Conservation (phyloP, 2,113 vertebrate genomes). For the Chamaea fasciata region DNA sequence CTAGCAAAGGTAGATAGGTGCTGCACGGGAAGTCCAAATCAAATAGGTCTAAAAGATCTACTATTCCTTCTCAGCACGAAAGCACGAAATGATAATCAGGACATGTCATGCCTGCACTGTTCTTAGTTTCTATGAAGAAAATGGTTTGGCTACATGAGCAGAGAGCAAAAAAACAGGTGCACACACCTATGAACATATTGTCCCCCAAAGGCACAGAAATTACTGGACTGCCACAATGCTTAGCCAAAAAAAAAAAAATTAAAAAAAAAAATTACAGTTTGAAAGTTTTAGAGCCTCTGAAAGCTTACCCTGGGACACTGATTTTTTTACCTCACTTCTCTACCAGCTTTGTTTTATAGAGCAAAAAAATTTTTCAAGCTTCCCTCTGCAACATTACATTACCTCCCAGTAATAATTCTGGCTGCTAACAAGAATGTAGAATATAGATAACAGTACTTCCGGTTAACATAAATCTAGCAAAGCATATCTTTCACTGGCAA, state of each 20-base stretch:
- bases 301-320: not conserved
- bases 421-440: not conserved
- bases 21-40: not conserved
- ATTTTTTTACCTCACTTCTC: not conserved
- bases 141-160: not conserved
- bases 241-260: not conserved
- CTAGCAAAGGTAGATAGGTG: not conserved
- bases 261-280: not conserved
- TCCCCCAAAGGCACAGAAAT: not conserved
- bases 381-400: not conserved
- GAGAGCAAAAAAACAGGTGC: not conserved
- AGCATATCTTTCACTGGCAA: not conserved
- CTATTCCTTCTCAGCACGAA: not conserved
- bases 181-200: not conserved
- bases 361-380: not conserved
- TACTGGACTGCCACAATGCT: not conserved
- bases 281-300: not conserved
- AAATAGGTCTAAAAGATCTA: not conserved
- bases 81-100: not conserved
- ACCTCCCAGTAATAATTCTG: not conserved
- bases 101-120: not conserved
- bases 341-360: not conserved
- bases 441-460: not conserved
- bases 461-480: not conserved
- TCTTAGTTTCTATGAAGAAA: not conserved